phyloP scores from a whole-genome alignment of 1,140 invertebrate species.

The Eriosoma lanigerum region DNA sequence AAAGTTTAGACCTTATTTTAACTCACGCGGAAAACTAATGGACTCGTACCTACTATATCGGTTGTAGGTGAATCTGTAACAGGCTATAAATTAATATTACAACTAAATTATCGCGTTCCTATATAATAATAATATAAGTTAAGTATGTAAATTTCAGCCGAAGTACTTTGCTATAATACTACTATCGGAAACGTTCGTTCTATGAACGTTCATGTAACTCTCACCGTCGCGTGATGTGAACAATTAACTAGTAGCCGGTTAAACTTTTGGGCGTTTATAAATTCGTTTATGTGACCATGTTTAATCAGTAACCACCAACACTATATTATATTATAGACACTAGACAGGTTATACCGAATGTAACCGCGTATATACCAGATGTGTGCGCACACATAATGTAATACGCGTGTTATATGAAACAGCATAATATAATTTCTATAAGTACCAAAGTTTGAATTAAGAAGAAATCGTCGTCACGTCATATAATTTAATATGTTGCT shows the following conservation, averaged over 20 bases:
- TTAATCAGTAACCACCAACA: too few species aligned
- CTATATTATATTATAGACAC: too few species aligned
- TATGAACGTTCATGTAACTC: neutral
- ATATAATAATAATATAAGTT: neutral
- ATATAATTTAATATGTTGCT: too few species aligned
- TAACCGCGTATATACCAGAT: too few species aligned
- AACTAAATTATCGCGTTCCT: neutral
- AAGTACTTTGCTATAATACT: neutral
- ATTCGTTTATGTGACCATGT: too few species aligned
- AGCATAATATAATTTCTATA: too few species aligned
- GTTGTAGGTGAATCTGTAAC: too few species aligned
- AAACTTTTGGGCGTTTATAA: neutral
- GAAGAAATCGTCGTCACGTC: too few species aligned
- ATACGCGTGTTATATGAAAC: too few species aligned
- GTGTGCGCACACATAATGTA: too few species aligned
- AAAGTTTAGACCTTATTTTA: neutral
- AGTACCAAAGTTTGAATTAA: too few species aligned
- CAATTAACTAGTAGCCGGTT: neutral
- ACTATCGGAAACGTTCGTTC: neutral
- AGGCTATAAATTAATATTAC: neutral
- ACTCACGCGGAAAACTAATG: neutral
- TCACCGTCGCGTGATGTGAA: neutral
- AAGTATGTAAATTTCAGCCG: neutral
- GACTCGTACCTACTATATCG: neutral
- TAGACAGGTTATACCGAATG: too few species aligned